Evolutionary conservation across 2,888 invertebrate species (phyloP).

Genomic region (Papilio elwesi): DNA sequence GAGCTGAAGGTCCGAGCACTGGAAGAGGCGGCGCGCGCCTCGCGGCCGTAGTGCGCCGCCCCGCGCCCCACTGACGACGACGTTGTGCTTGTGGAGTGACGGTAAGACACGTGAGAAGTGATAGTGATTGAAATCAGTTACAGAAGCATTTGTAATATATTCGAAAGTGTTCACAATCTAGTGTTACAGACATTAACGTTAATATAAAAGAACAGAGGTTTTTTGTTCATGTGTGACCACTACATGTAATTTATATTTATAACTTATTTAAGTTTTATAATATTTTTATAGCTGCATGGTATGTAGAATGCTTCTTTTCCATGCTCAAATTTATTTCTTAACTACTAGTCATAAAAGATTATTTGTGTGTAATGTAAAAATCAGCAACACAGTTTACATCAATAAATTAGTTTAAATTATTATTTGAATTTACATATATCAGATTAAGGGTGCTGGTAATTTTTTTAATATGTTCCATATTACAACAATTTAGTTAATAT

Average conservation of each 20-base stretch:
- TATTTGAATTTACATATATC: constrained; percentile 55
- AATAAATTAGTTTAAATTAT: constrained; percentile 71
- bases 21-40: constrained; percentile 92
- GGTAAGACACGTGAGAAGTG: constrained; percentile 44
- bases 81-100: constrained; percentile 56
- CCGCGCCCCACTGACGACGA: constrained; percentile 47
- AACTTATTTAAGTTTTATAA: constrained; percentile 71
- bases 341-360: constrained; percentile 80
- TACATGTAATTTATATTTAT: constrained; percentile 78
- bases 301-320: constrained; percentile 79
- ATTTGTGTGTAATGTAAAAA: constrained; percentile 63
- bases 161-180: constrained; percentile 57
- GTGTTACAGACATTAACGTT: constrained; percentile 50
- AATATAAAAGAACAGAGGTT: constrained; percentile 47
- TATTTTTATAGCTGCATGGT: constrained; percentile 81
- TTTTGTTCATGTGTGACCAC: constrained; percentile 63
- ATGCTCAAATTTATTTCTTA: constrained; percentile 83
- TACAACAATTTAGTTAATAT: constrained; percentile 62
- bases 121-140: constrained; percentile 43
- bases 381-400: constrained; percentile 61
- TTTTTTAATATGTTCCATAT: constrained; percentile 61
- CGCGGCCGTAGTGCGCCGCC: constrained; percentile 69
- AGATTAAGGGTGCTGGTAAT: constrained; percentile 67
- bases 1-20: constrained; percentile 93
- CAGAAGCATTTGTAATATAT: constrained; percentile 48